phyloP scores from a whole-genome alignment of 2,888 invertebrate genomes.

The Patella ulyssiponensis region DNA sequence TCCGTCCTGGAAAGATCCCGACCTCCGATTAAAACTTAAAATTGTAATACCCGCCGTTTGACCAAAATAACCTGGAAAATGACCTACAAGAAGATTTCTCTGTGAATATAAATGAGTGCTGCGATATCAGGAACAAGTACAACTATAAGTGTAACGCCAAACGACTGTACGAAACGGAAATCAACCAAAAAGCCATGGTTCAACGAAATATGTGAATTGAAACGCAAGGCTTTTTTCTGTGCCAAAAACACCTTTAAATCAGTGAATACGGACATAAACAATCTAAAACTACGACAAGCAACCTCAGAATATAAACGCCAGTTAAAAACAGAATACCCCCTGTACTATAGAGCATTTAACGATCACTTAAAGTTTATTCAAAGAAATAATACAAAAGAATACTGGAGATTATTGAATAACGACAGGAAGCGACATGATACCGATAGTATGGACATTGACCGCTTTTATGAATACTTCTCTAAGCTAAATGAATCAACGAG shows the following conservation, averaged over 20 bases:
- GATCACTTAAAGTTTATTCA: background rate
- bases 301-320: too few relatives aligned
- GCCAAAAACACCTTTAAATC: background rate
- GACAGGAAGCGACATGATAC: too few relatives aligned
- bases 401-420: background rate
- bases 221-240: background rate
- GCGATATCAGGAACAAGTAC: background rate
- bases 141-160: background rate
- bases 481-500: too few relatives aligned
- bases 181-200: background rate
- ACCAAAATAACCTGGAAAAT: constrained; percentile 2
- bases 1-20: background rate
- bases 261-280: too few relatives aligned
- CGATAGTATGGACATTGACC: too few relatives aligned
- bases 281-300: too few relatives aligned
- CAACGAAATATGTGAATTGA: background rate
- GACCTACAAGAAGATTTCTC: background rate
- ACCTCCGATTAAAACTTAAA: background rate
- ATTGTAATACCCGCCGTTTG: background rate
- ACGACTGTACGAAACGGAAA: too few relatives aligned
- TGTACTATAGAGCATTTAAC: too few relatives aligned
- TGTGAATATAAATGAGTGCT: background rate
- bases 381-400: background rate
- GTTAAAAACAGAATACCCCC: too few relatives aligned
- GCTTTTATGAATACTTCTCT: too few relatives aligned